Percentiles rank a stretch among this genome's conserved stretches.
Conservation (phyloP, 2,888 invertebrate species). For the Muscina levida region DNA sequence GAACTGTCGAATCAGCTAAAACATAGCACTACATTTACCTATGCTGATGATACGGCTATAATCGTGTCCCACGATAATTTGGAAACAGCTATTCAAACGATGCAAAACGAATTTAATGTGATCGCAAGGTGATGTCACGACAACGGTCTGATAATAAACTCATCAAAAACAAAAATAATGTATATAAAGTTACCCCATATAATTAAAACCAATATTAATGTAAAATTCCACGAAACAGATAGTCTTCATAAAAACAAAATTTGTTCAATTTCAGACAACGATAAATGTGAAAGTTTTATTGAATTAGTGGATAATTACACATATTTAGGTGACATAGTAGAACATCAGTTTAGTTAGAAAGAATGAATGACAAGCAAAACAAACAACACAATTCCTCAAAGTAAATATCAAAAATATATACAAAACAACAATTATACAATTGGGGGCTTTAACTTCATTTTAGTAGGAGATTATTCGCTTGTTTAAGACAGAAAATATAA, state of each 20-base stretch:
- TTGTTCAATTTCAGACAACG: not conserved
- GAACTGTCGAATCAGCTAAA: not conserved
- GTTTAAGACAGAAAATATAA: no score
- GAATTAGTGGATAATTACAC: not conserved
- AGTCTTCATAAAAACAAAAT: not conserved
- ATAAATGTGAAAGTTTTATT: not conserved
- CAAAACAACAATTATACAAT: not conserved
- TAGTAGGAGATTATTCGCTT: no score
- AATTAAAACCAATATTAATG: not conserved
- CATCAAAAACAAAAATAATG: not conserved
- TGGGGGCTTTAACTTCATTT: no score
- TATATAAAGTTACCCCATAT: no score
- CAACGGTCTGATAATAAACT: not conserved
- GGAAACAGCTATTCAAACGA: not conserved
- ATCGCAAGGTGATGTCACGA: not conserved
- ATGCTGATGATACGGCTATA: slow-evolving; percentile 7
- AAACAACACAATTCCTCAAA: not conserved
- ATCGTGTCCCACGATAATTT: not conserved
- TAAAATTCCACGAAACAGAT: not conserved
- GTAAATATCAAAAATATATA: not conserved
- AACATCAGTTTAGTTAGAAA: not conserved
- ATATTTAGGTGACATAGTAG: not conserved
- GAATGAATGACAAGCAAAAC: not conserved
- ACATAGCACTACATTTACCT: not conserved
- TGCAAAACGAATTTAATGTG: not conserved